Base-by-base conservation (phyloP, 2,888 invertebrate genomes). In the Agapetus fuscipes region DNA sequence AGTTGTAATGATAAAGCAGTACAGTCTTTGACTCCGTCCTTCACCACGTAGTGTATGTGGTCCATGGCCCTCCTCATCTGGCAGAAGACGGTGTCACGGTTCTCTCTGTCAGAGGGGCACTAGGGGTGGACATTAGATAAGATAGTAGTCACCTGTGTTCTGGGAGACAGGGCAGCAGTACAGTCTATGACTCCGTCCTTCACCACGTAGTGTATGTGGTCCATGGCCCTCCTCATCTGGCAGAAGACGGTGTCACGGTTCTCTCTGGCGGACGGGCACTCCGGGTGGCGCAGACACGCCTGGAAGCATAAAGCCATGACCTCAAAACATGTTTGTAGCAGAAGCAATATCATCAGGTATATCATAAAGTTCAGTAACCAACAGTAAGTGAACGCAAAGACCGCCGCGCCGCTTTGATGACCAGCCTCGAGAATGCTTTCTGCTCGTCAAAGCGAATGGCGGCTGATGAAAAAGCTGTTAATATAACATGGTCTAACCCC, bases 181-280 rank as follows among this genome's bases (percentile, higher is more conserved):
- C 47, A 47, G 33, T 47, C 47, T 66, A 55, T 77, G 28, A 94
- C 83, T n/a, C 95, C 95, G 62, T 97, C 96, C 55, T 94, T 89
- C 31, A 96, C 91, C 43, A 97, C 94, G 62, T 89, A 91, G 66
- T 96, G 95, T 52, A 98, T 91, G 49, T 96, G 76, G 67, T 97
- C 95, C 82, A 97, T 88, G 15, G 97, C 94, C 48, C 93, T 77
- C 45, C 95, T 74, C 87, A 97, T 97, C 66, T 95, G 94, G 59
- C 91, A 91, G 70, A 97, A 97, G 30, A 98, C 95, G 0, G 95
- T 95, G 62, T 97, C 96, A 6, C 97, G 77, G 63, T 95, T 97
- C 62, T 94, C 93, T 48, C 89, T 78, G 0, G 96, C 91, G 37
- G 90, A 83, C 33, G 83, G 80, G 61, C 93, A 89, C 52, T 95